phyloP scores from a whole-genome alignment of 1,140 invertebrate species.

The Aphelinus certus region DNA sequence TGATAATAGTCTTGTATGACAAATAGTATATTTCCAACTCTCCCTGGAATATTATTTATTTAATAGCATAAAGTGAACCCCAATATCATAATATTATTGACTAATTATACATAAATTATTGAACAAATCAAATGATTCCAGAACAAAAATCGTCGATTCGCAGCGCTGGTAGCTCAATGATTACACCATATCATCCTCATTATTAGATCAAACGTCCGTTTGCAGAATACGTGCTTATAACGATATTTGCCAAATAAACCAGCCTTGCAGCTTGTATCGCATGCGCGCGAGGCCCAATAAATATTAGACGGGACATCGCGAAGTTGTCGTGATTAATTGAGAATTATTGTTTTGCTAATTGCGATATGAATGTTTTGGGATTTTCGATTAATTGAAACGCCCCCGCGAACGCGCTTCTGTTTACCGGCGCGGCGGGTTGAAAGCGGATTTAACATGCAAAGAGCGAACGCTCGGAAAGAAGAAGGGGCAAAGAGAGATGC shows the following conservation, averaged over 20 bases:
- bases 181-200: no score
- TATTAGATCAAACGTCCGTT: no score
- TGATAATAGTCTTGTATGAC: no score
- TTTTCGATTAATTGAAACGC: constrained; percentile 35
- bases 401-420: background rate
- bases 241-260: constrained; percentile 26
- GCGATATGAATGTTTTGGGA: constrained; percentile 32
- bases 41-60: no score
- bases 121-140: no score
- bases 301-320: constrained; percentile 18
- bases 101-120: no score
- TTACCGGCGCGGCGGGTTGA: constrained; percentile 1
- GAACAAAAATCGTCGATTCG: no score
- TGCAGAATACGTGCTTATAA: constrained; percentile 25
- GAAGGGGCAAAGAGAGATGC: background rate
- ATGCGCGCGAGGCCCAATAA: constrained; percentile 12
- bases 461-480: background rate
- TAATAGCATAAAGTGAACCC: no score
- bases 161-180: no score
- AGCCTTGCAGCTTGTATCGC: constrained; percentile 10
- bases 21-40: no score
- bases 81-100: no score
- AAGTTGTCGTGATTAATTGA: constrained; percentile 30
- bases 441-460: background rate
- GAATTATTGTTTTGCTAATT: constrained; percentile 35